Percentiles rank a stretch among this genome's conserved stretches.
phyloP scores from a whole-genome alignment of 2,888 invertebrate species.

The Argynnis bischoffii region DNA sequence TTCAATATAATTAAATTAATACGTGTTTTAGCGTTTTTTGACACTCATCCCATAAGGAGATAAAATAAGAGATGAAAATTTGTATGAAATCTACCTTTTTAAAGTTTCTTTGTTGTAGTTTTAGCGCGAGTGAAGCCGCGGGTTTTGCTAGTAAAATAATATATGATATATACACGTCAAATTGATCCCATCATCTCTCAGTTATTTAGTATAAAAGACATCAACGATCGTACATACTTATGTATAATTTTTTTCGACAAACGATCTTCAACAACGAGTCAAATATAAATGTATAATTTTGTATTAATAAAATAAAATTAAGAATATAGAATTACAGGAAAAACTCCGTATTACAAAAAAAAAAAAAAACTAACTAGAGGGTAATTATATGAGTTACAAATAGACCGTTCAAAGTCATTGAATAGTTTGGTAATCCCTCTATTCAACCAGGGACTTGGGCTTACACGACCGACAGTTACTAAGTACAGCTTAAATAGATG shows the following conservation, averaged over 20 bases:
- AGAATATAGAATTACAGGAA: background rate
- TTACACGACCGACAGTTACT: conserved; percentile 22
- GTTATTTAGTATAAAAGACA: conserved; percentile 49
- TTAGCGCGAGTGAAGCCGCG: too few species aligned
- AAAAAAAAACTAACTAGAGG: conserved; percentile 1
- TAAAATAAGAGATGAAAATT: too few species aligned
- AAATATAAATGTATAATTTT: background rate
- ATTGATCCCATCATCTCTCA: too few species aligned
- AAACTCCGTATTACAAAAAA: background rate
- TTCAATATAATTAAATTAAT: too few species aligned
- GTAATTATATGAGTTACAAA: background rate
- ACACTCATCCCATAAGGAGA: too few species aligned
- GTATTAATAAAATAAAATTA: background rate
- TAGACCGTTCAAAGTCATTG: conserved; percentile 22
- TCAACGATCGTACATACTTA: conserved; percentile 47
- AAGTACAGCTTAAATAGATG: conserved; percentile 27
- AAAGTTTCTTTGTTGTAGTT: too few species aligned
- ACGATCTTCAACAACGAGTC: too few species aligned
- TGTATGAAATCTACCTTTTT: too few species aligned
- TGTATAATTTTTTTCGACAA: background rate
- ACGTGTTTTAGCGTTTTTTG: too few species aligned
- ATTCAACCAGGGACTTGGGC: conserved; percentile 19
- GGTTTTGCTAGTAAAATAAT: too few species aligned
- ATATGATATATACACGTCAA: too few species aligned
- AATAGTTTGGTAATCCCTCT: conserved; percentile 24